Conservation (phyloP, 1,140 invertebrate genomes). For the Drosophila kohkoa region DNA sequence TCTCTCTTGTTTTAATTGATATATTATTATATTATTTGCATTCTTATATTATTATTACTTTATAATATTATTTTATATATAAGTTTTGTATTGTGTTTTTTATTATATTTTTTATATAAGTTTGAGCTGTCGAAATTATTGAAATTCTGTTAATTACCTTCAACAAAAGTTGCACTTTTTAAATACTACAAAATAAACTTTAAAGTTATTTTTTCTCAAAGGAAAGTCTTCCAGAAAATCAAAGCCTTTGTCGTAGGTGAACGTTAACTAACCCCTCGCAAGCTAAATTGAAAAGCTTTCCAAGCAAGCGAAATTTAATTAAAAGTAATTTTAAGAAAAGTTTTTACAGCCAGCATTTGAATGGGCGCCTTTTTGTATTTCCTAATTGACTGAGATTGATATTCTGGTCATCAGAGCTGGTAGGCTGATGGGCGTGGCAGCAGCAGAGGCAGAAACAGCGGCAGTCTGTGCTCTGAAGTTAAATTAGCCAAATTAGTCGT, state of each 20-base stretch:
- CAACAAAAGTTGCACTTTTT: no score
- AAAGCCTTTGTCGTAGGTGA: neutral
- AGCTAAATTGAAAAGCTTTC: neutral
- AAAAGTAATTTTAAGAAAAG: slow-evolving; percentile 48
- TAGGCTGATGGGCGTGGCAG: neutral
- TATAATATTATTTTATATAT: no score
- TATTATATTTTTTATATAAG: no score
- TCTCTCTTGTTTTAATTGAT: no score
- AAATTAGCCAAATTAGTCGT: slow-evolving; percentile 79
- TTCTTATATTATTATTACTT: no score
- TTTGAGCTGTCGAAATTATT: no score
- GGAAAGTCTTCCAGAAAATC: neutral
- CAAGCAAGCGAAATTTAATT: slow-evolving; percentile 53
- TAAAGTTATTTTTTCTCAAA: no score
- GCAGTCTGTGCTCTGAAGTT: slow-evolving; percentile 30
- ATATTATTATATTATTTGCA: no score
- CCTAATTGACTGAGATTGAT: slow-evolving; percentile 75
- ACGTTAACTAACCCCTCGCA: neutral
- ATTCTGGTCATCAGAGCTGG: slow-evolving; percentile 25
- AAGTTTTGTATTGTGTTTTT: no score
- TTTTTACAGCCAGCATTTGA: slow-evolving; percentile 17
- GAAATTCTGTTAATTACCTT: no score
- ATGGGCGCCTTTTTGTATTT: slow-evolving; percentile 29
- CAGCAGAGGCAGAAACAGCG: neutral
- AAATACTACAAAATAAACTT: no score